Base-by-base conservation (phyloP, 2,113 vertebrate genomes). In the Glaucidium brasilianum region DNA sequence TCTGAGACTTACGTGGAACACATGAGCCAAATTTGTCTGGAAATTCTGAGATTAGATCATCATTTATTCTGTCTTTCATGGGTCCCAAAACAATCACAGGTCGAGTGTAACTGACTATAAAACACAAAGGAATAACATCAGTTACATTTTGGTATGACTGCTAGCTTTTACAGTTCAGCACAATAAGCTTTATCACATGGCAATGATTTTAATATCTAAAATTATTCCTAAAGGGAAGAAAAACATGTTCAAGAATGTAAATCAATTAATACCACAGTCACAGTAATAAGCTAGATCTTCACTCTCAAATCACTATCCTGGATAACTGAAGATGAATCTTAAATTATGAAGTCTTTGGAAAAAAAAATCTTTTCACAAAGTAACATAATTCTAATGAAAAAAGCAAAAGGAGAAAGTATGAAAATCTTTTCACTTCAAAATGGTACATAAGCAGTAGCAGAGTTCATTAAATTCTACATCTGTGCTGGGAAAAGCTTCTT, bases 1-100 rank as follows among this genome's bases (percentile, higher is more conserved):
- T 18, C 41, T 63, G 41, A 94, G 95, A 99, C 99, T 98, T 97
- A 99, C 99, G 99, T 80, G 99, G 99, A 92, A 99, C 99, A 85
- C 99, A 99, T 21, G 99, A 99, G 41, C 99, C 99, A 91, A 99
- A 99, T 83, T 99, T 99, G 97, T 99, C 99, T 10, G 99, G 99
- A 97, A 99, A 99, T 98, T 99, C 99, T 0, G 99, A 99, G 96
- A 99, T 99, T 76, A 99, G 98, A 97, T 99, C 99, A 88, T 99
- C 99, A 74, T 99, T 99, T 98, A 99, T 98, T 73, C 99, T 98
- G 93, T 99, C 99, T 96, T 99, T 99, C 99, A 99, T 99, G 66
- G 99, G 99, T 91, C 99, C 99, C 97, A 99, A 98, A 97, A 99
- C 98, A 92, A 99, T 99, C 96, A 99, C 99, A 32, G 99, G 99